A percentile compares a stretch with the other conserved stretches of the same genome.
Conservation (phyloP, 2,888 invertebrate species). For the Xestia xanthographa region DNA sequence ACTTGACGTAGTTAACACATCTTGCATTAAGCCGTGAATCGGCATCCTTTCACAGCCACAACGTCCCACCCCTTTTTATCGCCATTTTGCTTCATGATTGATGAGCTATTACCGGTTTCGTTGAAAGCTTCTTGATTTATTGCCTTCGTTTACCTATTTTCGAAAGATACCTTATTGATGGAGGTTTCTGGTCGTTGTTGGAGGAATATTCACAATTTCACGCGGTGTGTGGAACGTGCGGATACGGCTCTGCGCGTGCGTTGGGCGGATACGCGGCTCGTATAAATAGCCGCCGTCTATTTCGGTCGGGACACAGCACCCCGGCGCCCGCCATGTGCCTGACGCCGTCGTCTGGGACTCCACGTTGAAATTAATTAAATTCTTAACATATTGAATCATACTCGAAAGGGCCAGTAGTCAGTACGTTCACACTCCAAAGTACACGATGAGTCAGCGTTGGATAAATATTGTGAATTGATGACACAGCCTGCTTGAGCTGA, state of each 20-base stretch:
- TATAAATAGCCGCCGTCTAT: slow-evolving; percentile 89
- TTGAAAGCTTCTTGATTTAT: slow-evolving; percentile 75
- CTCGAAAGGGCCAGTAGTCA: slow-evolving; percentile 58
- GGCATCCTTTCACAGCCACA: slow-evolving; percentile 64
- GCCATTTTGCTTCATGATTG: slow-evolving; percentile 82
- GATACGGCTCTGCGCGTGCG: slow-evolving; percentile 82
- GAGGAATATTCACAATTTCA: slow-evolving; percentile 74
- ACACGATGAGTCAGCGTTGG: slow-evolving; percentile 35
- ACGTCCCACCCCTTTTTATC: slow-evolving; percentile 71
- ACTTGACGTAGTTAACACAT: slow-evolving; percentile 29
- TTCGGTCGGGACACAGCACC: slow-evolving; percentile 84
- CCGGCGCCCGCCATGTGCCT: slow-evolving; percentile 87
- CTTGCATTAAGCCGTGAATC: slow-evolving; percentile 58
- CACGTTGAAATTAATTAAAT: slow-evolving; percentile 84
- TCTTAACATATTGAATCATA: slow-evolving; percentile 80
- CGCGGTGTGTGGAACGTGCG: slow-evolving; percentile 72
- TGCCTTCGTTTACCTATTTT: slow-evolving; percentile 64
- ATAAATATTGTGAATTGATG: slow-evolving; percentile 33
- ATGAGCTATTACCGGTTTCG: slow-evolving; percentile 81
- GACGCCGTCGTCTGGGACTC: slow-evolving; percentile 81
- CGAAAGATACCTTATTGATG: slow-evolving; percentile 56
- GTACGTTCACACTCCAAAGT: slow-evolving; percentile 41
- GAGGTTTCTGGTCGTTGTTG: slow-evolving; percentile 42
- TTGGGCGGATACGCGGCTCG: slow-evolving; percentile 85
- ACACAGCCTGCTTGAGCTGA: slow-evolving; percentile 19